phyloP scores from a whole-genome alignment of 2,888 invertebrate genomes.

The Caenorhabditis uteleia region DNA sequence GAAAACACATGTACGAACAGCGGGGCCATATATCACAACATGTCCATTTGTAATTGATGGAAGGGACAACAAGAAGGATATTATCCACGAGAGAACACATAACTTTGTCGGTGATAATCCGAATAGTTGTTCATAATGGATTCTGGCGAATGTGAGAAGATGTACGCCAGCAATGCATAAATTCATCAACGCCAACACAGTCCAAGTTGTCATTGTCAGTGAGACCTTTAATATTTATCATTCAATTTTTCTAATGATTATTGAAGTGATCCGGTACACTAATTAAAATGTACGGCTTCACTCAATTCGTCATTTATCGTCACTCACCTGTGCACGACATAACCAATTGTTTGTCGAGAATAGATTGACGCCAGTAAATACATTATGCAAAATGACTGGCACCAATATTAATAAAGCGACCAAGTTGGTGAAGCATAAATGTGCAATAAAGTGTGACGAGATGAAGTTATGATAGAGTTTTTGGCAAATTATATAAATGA shows the following conservation, averaged over 20 bases:
- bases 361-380: slow-evolving; percentile 60
- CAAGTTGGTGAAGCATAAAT: slow-evolving; percentile 67
- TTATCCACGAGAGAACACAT: slow-evolving; percentile 66
- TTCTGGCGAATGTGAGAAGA: slow-evolving; percentile 68
- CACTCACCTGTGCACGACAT: slow-evolving; percentile 63
- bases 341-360: slow-evolving; percentile 56
- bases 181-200: slow-evolving; percentile 67
- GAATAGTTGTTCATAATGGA: slow-evolving; percentile 70
- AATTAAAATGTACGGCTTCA: no score
- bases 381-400: slow-evolving; percentile 62
- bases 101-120: slow-evolving; percentile 64
- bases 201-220: slow-evolving; percentile 66
- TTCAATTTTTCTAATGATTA: not conserved
- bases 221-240: slow-evolving; percentile 57
- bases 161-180: slow-evolving; percentile 70
- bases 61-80: slow-evolving; percentile 64
- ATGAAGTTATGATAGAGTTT: slow-evolving; percentile 69
- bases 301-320: no score
- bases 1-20: slow-evolving; percentile 64
- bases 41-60: slow-evolving; percentile 68
- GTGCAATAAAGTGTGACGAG: slow-evolving; percentile 68
- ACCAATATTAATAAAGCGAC: slow-evolving; percentile 56
- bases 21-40: slow-evolving; percentile 65
- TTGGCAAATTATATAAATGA: slow-evolving; percentile 62
- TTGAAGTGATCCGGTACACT: no score